Conservation (phyloP, 1,140 invertebrate genomes). For the Meloidogyne chitwoodi region DNA sequence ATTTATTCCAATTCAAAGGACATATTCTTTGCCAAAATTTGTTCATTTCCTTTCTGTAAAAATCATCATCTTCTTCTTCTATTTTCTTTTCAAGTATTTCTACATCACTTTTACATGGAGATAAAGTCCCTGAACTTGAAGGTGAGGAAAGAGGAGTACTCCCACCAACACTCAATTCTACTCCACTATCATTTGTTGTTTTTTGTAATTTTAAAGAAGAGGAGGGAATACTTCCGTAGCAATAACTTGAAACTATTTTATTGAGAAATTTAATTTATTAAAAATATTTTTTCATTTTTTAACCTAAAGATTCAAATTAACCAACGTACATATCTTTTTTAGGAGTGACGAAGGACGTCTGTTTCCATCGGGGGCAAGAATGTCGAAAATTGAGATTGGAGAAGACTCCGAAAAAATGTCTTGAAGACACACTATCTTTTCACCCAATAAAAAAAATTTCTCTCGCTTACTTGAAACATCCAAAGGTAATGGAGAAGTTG, state of each 20-base stretch:
- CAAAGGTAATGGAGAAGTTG: not conserved
- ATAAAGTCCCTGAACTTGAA: not conserved
- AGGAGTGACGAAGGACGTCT: too few species aligned
- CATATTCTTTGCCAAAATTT: not conserved
- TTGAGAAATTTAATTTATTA: too few species aligned
- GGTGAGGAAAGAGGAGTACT: not conserved
- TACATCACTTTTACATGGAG: not conserved
- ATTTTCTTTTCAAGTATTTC: not conserved
- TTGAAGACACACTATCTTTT: too few species aligned
- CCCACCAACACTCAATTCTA: not conserved
- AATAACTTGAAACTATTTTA: not conserved
- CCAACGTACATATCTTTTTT: too few species aligned
- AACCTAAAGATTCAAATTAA: too few species aligned
- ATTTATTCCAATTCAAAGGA: not conserved
- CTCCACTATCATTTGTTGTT: not conserved
- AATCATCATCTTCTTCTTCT: constrained; percentile 13
- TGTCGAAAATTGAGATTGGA: too few species aligned
- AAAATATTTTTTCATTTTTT: too few species aligned
- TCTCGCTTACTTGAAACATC: not conserved
- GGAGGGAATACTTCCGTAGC: not conserved
- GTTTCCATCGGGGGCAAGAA: too few species aligned
- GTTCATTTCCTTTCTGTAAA: constrained; percentile 16
- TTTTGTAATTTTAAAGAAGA: not conserved
- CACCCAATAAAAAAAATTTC: too few species aligned
- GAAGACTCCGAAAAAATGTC: too few species aligned